Percentiles rank a stretch among this genome's conserved stretches.
Conservation (phyloP, 2,797 vertebrate species). For the Steatocranus sp. region DNA sequence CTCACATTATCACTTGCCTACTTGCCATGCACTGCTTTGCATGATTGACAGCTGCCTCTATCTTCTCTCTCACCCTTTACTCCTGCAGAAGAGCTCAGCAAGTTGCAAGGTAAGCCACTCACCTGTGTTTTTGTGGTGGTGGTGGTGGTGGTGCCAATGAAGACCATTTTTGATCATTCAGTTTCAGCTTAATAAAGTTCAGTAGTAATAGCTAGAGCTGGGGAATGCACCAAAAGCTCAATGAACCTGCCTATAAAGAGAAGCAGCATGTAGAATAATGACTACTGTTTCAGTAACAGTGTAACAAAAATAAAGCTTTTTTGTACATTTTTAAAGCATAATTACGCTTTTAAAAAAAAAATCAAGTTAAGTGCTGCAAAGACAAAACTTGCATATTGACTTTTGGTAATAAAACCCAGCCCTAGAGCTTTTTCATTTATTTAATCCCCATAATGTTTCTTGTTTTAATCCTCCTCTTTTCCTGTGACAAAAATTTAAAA, state of each 20-base stretch:
- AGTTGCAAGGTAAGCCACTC: slow-evolving; percentile 78
- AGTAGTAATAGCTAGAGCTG: slow-evolving; percentile 22
- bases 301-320: background rate
- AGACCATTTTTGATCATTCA: background rate
- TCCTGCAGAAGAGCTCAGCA: slow-evolving; percentile 76
- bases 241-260: background rate
- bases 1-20: slow-evolving; percentile 28
- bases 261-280: background rate
- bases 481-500: background rate
- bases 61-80: slow-evolving; percentile 69
- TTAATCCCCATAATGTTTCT: background rate
- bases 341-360: rapidly evolving
- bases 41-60: slow-evolving; percentile 79
- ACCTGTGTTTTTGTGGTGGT: slow-evolving; percentile 61
- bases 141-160: slow-evolving; percentile 42
- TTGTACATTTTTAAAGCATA: background rate
- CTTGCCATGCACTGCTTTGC: slow-evolving; percentile 71
- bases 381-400: background rate
- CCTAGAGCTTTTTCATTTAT: slow-evolving; percentile 3
- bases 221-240: slow-evolving; percentile 18
- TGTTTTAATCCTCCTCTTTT: background rate
- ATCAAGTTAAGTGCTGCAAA: background rate
- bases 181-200: background rate
- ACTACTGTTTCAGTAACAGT: background rate
- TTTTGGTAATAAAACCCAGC: slow-evolving; percentile 42